A percentile compares a stretch with the other conserved stretches of the same genome.
Evolutionary conservation across 2,113 vertebrate species (phyloP).

Genomic region (Plestiodon gilberti): DNA sequence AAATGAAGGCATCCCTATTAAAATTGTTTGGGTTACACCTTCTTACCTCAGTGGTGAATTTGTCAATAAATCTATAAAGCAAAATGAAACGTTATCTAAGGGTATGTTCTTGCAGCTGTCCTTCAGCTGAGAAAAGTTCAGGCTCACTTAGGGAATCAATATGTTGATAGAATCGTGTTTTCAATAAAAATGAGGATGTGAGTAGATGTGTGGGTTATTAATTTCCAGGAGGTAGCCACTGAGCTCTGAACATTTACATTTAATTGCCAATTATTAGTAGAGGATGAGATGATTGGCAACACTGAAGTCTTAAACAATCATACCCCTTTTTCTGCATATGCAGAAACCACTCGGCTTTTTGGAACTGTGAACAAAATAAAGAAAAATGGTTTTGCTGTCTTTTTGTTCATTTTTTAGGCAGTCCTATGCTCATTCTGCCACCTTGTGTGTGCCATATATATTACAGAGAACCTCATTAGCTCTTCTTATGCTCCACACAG

Average conservation of each 20-base stretch:
- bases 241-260: conserved; percentile 58
- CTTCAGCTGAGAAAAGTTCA: conserved; percentile 59
- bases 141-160: conserved; percentile 67
- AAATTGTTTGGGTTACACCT: conserved; percentile 56
- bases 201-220: conserved; percentile 38
- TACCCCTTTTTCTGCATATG: conserved; percentile 27
- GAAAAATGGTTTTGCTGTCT: conserved; percentile 30
- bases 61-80: conserved; percentile 62
- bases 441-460: conserved; percentile 78
- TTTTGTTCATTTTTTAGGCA: conserved; percentile 14
- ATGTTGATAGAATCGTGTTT: conserved; percentile 63
- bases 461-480: conserved; percentile 67
- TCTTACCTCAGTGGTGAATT: conserved; percentile 53
- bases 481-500: conserved; percentile 25
- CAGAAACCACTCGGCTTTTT: conserved; percentile 33
- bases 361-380: conserved; percentile 26
- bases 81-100: conserved; percentile 66
- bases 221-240: conserved; percentile 55
- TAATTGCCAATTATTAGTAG: conserved; percentile 57
- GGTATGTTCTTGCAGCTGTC: conserved; percentile 65
- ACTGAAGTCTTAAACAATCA: conserved; percentile 45
- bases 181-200: conserved; percentile 66
- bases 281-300: conserved; percentile 50
- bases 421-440: conserved; percentile 77
- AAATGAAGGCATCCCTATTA: conserved; percentile 32